These are phyloP conservation scores for Pseudomyrmex gracilis DNA, from an alignment of 1,140 invertebrate species.

Conservation along the genomic window DNA sequence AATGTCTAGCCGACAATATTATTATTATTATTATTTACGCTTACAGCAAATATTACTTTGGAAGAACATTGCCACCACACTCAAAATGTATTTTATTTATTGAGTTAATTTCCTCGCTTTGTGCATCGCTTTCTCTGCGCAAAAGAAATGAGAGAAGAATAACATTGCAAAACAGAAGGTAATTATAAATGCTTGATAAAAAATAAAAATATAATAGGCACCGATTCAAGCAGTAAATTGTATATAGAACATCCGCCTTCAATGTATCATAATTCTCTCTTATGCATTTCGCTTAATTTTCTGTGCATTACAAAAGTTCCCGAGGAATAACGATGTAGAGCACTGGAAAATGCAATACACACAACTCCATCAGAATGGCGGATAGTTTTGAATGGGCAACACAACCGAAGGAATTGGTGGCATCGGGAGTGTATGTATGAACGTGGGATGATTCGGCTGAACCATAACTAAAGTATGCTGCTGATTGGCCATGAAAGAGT, in stretches of 20 bases:
- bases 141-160: constrained; percentile 58
- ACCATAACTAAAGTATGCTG: constrained; percentile 74
- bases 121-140: constrained; percentile 5
- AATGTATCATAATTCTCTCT: constrained; percentile 77
- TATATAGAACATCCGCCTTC: constrained; percentile 70
- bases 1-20: constrained; percentile 37
- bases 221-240: constrained; percentile 79
- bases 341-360: constrained; percentile 61
- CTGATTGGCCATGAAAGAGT: constrained; percentile 76
- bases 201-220: constrained; percentile 79
- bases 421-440: constrained; percentile 72
- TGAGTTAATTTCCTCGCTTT: constrained; percentile 60
- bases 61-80: constrained; percentile 63
- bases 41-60: constrained; percentile 48
- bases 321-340: constrained; percentile 61
- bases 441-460: constrained; percentile 70
- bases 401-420: constrained; percentile 68
- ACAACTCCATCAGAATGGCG: constrained; percentile 73
- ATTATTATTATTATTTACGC: constrained; percentile 35
- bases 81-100: constrained; percentile 50
- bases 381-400: constrained; percentile 69
- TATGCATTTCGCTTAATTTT: constrained; percentile 66
- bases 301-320: constrained; percentile 69
- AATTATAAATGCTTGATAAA: constrained; percentile 73
- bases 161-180: constrained; percentile 70